These are phyloP conservation scores for Neoscelio sp. DNA, from an alignment of 2,888 invertebrate genomes.

Conservation along the genomic window DNA sequence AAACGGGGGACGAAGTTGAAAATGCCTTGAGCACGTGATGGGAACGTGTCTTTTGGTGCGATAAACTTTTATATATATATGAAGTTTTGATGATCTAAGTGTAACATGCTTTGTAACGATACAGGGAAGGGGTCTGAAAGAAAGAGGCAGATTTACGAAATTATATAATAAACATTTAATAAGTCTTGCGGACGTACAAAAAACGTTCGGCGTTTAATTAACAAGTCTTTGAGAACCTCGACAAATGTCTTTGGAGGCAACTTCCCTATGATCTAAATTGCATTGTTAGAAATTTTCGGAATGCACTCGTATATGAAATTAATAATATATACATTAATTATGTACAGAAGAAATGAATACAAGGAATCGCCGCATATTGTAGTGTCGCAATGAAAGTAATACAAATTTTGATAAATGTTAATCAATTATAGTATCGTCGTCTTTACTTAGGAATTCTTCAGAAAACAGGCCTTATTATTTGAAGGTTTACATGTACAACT, in stretches of 20 bases:
- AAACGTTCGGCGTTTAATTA: slow-evolving; percentile 1
- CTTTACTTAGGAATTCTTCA: too few species aligned
- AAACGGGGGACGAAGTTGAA: neutral
- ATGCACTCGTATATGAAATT: slow-evolving; percentile 8
- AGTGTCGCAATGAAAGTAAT: too few species aligned
- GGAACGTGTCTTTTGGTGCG: slow-evolving; percentile 75
- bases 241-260: neutral
- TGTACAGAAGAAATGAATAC: too few species aligned
- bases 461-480: too few species aligned
- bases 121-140: slow-evolving; percentile 17
- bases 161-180: slow-evolving; percentile 77
- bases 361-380: too few species aligned
- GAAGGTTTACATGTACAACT: too few species aligned
- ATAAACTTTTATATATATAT: slow-evolving; percentile 57
- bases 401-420: too few species aligned
- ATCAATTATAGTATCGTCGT: too few species aligned
- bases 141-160: slow-evolving; percentile 72
- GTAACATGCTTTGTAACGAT: too few species aligned
- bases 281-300: slow-evolving; percentile 18
- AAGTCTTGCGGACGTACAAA: slow-evolving; percentile 71
- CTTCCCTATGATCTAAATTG: slow-evolving; percentile 15
- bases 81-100: too few species aligned
- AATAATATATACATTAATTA: neutral
- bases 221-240: slow-evolving; percentile 28
- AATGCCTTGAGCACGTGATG: slow-evolving; percentile 71